phyloP scores from a whole-genome alignment of 2,113 vertebrate genomes.

The Callaeas wilsoni region DNA sequence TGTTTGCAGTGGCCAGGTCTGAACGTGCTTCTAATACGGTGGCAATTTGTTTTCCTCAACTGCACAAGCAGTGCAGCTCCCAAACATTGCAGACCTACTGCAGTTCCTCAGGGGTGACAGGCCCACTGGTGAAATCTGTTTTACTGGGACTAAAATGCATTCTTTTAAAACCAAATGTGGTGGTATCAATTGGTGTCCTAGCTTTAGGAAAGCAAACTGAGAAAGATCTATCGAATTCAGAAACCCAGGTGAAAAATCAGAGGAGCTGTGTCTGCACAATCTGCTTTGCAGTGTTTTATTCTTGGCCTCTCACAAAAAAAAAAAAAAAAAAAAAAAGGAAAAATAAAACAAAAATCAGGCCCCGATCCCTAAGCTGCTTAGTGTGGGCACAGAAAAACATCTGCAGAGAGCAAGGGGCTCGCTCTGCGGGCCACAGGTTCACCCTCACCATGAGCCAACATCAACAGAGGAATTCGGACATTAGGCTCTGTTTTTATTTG shows the following conservation, averaged over 20 bases:
- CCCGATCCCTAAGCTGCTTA: background rate
- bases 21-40: background rate
- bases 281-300: background rate
- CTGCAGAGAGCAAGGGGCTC: conserved; percentile 29
- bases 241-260: background rate
- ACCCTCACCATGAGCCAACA: conserved; percentile 13
- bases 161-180: background rate
- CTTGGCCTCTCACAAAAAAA: background rate
- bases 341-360: background rate
- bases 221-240: background rate
- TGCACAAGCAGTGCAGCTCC: background rate
- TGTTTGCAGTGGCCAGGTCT: background rate
- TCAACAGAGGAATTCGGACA: conserved; percentile 32
- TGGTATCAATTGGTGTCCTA: background rate
- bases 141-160: background rate
- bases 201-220: background rate
- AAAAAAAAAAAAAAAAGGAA: background rate
- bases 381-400: conserved; percentile 7
- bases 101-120: background rate
- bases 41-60: background rate
- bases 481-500: conserved; percentile 35
- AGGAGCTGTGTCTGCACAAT: background rate
- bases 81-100: background rate
- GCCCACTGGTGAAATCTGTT: background rate
- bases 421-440: background rate